Percentiles rank a stretch among this genome's conserved stretches.
Conservation (phyloP, 2,113 vertebrate species). For the Morone saxatilis region DNA sequence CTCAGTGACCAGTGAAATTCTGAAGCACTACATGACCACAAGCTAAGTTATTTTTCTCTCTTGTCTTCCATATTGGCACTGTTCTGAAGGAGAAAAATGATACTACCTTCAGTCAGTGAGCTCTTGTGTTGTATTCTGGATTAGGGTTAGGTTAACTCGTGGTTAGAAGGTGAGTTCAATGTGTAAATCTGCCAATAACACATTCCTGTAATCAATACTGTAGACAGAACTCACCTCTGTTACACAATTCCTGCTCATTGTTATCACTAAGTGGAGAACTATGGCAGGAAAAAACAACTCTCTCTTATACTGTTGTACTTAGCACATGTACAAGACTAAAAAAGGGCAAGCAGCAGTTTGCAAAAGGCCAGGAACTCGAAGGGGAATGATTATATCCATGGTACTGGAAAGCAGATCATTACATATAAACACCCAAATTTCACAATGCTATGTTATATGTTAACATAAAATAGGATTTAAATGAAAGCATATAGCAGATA, state of each 20-base stretch:
- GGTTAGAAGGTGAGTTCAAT: background rate
- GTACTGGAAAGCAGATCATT: background rate
- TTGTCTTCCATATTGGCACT: no score
- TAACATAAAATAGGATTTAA: no score
- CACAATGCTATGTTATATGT: no score
- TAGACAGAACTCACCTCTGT: background rate
- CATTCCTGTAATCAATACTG: background rate
- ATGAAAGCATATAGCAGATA: background rate
- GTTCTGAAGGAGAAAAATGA: no score
- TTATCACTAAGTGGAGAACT: background rate
- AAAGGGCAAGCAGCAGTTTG: background rate
- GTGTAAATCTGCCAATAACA: background rate
- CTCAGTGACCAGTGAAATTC: background rate
- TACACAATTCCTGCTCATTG: background rate
- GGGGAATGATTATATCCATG: background rate
- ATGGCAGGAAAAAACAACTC: background rate
- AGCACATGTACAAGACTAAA: background rate
- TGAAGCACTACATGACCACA: background rate
- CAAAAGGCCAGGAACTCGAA: background rate
- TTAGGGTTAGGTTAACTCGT: background rate
- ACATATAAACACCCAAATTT: background rate
- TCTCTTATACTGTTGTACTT: background rate
- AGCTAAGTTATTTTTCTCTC: background rate
- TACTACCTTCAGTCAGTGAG: background rate
- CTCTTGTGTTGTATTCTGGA: background rate